These are phyloP conservation scores for Zaprionus bogoriensis DNA, from an alignment of 2,888 invertebrate species.

Conservation along the genomic window DNA sequence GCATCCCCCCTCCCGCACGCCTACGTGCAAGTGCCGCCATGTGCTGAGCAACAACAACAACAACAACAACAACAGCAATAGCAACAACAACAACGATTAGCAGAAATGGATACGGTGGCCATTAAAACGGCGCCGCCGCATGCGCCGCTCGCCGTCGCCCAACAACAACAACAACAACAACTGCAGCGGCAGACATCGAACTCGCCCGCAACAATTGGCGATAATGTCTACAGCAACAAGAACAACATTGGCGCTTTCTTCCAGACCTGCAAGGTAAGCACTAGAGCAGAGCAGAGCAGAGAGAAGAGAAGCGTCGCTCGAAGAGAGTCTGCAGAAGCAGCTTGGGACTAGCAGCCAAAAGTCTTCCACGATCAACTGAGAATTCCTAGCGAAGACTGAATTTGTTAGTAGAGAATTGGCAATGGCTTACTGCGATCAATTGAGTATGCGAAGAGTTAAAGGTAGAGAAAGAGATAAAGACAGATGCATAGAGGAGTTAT, in stretches of 20 bases:
- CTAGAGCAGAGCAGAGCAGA: background rate
- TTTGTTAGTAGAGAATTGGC: too few species aligned
- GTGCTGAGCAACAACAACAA: constrained; percentile 32
- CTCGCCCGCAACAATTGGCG: constrained; percentile 41
- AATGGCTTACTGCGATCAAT: too few species aligned
- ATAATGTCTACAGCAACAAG: constrained; percentile 39
- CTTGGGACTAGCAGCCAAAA: too few species aligned
- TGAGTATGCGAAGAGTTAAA: too few species aligned
- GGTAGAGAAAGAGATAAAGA: too few species aligned
- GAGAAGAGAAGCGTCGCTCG: background rate
- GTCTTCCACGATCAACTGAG: background rate
- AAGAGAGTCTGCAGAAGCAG: too few species aligned
- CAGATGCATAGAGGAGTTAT: too few species aligned
- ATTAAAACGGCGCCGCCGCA: constrained; percentile 80
- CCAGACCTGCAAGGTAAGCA: constrained; percentile 83
- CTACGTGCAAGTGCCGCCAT: constrained; percentile 17
- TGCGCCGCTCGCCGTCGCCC: constrained; percentile 73
- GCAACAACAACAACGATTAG: constrained; percentile 16
- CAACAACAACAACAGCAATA: background rate
- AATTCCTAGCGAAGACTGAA: too few species aligned
- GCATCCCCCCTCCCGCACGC: background rate
- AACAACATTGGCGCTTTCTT: constrained; percentile 82
- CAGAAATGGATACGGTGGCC: constrained; percentile 79
- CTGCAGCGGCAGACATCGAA: constrained; percentile 42
- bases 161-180: constrained; percentile 55